Evolutionary conservation across 2,113 vertebrate species (phyloP).

Genomic region (Lepus europaeus): DNA sequence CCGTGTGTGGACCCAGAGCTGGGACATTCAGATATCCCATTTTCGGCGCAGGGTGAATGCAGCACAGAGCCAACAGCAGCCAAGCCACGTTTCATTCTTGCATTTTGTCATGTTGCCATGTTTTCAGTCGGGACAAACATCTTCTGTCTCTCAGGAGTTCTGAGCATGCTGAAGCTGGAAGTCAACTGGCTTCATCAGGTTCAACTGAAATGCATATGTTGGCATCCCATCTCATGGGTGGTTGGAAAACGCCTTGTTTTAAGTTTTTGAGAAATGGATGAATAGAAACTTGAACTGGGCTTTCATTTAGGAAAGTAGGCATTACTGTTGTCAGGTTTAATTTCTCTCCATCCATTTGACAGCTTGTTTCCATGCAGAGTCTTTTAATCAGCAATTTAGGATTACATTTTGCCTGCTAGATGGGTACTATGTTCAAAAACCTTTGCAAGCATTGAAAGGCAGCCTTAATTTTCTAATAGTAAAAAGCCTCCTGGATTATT

Average conservation of each 20-base stretch:
- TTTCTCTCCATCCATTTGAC: slow-evolving; percentile 86
- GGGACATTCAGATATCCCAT: neutral
- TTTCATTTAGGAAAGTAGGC: slow-evolving; percentile 86
- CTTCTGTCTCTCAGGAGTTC: slow-evolving; percentile 4
- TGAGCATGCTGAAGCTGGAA: neutral
- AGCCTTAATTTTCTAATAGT: slow-evolving; percentile 66
- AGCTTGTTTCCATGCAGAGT: slow-evolving; percentile 84
- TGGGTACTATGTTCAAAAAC: slow-evolving; percentile 79
- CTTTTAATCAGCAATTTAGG: slow-evolving; percentile 87
- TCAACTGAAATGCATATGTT: slow-evolving; percentile 84
- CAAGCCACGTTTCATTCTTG: neutral
- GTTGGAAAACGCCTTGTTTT: slow-evolving; percentile 82
- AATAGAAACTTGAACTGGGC: slow-evolving; percentile 88
- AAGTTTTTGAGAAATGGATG: slow-evolving; percentile 85
- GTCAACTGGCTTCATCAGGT: slow-evolving; percentile 60
- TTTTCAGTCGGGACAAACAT: neutral
- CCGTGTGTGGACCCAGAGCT: fast-evolving
- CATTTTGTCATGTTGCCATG: neutral
- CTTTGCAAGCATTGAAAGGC: slow-evolving; percentile 73
- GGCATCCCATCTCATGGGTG: slow-evolving; percentile 84
- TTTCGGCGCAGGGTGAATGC: neutral
- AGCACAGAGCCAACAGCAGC: neutral
- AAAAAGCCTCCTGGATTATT: slow-evolving; percentile 81
- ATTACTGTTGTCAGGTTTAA: slow-evolving; percentile 88
- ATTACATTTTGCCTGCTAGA: slow-evolving; percentile 85